Evolutionary conservation across 2,113 vertebrate genomes (phyloP).

Genomic region (Tenebrosternarchus preto): DNA sequence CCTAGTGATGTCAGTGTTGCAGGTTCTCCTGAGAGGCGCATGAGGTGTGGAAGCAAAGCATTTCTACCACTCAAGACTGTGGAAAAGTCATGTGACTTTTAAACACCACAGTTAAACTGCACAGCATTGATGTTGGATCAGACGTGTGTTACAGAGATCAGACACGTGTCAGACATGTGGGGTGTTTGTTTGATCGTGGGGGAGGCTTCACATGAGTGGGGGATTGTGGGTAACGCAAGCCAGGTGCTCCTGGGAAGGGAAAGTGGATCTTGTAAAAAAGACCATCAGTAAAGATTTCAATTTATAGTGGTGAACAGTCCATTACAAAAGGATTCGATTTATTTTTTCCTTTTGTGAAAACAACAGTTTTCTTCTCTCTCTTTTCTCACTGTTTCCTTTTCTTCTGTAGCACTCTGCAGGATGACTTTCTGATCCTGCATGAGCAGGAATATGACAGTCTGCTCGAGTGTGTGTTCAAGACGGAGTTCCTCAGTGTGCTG

Average conservation of each 20-base stretch:
- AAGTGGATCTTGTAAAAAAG: constrained; percentile 69
- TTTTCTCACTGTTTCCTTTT: constrained; percentile 20
- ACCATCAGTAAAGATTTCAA: constrained; percentile 66
- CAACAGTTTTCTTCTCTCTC: neutral
- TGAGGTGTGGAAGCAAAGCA: too few relatives aligned
- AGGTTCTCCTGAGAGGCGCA: neutral
- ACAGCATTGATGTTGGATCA: neutral
- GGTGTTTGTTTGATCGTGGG: too few relatives aligned
- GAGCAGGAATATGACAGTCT: constrained; percentile 97
- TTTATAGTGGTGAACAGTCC: too few relatives aligned
- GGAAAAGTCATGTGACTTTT: neutral
- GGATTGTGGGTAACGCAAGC: constrained; percentile 68
- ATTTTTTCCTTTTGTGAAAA: neutral
- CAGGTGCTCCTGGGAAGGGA: constrained; percentile 67
- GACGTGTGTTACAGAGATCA: neutral
- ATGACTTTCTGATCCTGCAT: constrained; percentile 90
- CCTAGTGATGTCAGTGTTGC: too few relatives aligned
- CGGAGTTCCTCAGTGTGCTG: constrained; percentile 93
- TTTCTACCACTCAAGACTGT: neutral
- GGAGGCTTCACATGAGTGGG: constrained; percentile 48
- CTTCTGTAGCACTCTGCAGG: constrained; percentile 84
- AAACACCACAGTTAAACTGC: neutral
- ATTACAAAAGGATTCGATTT: constrained; percentile 67
- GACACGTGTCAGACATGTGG: neutral
- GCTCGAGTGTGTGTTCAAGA: constrained; percentile 94